Conservation (phyloP, 2,888 invertebrate species). For the Desoria tigrina region DNA sequence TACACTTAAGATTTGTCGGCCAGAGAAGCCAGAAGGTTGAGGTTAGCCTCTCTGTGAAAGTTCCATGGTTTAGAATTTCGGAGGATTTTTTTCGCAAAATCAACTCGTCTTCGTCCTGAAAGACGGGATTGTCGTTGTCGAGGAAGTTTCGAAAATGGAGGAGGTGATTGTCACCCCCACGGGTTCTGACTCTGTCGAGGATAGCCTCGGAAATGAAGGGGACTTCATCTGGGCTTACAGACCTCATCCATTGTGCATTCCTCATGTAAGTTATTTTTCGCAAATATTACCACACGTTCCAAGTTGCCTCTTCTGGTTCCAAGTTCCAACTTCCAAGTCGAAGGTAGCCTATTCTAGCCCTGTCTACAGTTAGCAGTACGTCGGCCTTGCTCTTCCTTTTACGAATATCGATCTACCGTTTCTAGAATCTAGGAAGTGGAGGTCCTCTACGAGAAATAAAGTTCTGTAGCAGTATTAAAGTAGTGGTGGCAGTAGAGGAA, state of each 20-base stretch:
- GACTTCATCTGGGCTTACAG: conserved; percentile 38
- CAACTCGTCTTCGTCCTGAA: too few species aligned
- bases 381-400: too few species aligned
- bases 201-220: not conserved
- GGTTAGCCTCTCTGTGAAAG: not conserved
- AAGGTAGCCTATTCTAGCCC: not conserved
- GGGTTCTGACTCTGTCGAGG: too few species aligned
- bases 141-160: too few species aligned
- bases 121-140: too few species aligned
- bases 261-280: conserved; percentile 36
- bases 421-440: conserved; percentile 1
- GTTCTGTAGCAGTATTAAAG: not conserved
- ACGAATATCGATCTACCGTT: not conserved
- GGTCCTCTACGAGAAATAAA: not conserved
- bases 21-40: conserved; percentile 11
- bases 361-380: too few species aligned
- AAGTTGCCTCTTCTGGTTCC: not conserved
- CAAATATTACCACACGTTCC: not conserved
- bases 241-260: conserved; percentile 47
- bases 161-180: too few species aligned
- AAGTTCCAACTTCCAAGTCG: not conserved
- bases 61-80: too few species aligned
- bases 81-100: too few species aligned
- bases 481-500: not conserved
- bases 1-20: not conserved